Base-by-base conservation (phyloP, 2,113 vertebrate species). In the Vulpes lagopus region DNA sequence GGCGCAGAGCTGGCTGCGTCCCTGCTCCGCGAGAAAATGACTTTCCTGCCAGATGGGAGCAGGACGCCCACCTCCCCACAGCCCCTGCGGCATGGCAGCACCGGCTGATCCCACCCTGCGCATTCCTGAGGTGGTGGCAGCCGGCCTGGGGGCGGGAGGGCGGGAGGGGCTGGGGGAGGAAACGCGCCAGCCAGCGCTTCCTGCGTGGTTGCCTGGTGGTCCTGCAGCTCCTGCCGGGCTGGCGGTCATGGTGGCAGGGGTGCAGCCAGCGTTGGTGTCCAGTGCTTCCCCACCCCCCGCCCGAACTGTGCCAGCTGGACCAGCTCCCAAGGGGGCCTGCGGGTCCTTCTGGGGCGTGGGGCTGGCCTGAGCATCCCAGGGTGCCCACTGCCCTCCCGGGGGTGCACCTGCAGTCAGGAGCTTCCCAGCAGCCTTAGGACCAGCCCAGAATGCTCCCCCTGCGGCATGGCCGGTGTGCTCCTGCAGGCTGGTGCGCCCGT, bases 111-210 rank as follows among this genome's bases (percentile, higher is more conserved):
- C 94, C 2, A 59, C 19, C 11, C 78, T 2, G 4, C 22, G 49
- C 92, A 19, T 89, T 85, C 94, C 90, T 27, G 32, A 73, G 43
- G 73, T 15, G 5, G 25, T 53, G 64, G 88, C 25, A 5, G 73
- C 6, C 15, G 23, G 93, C 73, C 97, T 89, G 96, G 8, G 94
- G 23, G 73, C 49, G 35, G 69, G 73, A 8, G 1, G 73, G 73
- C 3, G 38, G 74, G 83, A 15, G 67, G 23, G 74, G 43, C 35
- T 67, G 87, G 79, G 79, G 87, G 22, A 96, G 96, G 97, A 98
- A 97, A 55, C n/a, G 15, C 73, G 83, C 88, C 89, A 73, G 91
- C 91, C 91, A 53, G 87, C 6, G 11, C 87, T 95, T 98, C 96
- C 97, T 95, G 96, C 62, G 51, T 80, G 95, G 73, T 67, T 89